Evolutionary conservation across 2,888 invertebrate genomes (phyloP).

Genomic region (Bugula neritina): DNA sequence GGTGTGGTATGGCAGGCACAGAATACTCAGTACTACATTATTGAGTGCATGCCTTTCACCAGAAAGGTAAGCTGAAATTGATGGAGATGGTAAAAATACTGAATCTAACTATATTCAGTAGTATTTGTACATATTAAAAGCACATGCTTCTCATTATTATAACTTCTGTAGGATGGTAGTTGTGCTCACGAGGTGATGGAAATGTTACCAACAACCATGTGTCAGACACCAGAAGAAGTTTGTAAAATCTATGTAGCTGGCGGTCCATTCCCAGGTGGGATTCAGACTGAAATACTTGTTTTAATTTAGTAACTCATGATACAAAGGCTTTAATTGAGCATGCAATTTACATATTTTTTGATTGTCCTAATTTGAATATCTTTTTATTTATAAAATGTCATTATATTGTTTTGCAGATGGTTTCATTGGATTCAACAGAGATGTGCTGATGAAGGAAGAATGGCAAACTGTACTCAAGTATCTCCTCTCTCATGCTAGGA

Average conservation of each 20-base stretch:
- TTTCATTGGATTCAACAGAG: conserved; percentile 3
- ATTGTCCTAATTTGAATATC: too few relatives aligned
- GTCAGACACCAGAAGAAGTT: conserved; percentile 3
- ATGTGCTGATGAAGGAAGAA: not conserved
- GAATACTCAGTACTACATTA: conserved; percentile 38
- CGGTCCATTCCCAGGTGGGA: not conserved
- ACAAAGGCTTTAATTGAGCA: too few relatives aligned
- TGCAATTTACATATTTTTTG: too few relatives aligned
- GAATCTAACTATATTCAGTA: too few relatives aligned
- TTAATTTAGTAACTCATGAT: too few relatives aligned
- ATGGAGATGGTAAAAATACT: too few relatives aligned
- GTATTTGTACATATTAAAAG: too few relatives aligned
- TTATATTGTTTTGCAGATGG: not conserved
- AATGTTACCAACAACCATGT: conserved; percentile 4
- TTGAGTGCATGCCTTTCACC: conserved; percentile 39
- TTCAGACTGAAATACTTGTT: too few relatives aligned
- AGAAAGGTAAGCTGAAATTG: not conserved
- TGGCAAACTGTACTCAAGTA: conserved; percentile 20
- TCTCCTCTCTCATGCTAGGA: not conserved
- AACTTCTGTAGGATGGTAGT: not conserved
- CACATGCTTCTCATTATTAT: too few relatives aligned
- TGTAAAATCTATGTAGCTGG: not conserved
- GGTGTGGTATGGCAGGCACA: conserved; percentile 42
- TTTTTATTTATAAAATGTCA: too few relatives aligned
- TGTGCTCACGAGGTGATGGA: conserved; percentile 18